Percentiles rank a stretch among this genome's conserved stretches.
These are phyloP conservation scores for Notodonta ziczac DNA, from an alignment of 2,888 invertebrate species.

Conservation along the genomic window DNA sequence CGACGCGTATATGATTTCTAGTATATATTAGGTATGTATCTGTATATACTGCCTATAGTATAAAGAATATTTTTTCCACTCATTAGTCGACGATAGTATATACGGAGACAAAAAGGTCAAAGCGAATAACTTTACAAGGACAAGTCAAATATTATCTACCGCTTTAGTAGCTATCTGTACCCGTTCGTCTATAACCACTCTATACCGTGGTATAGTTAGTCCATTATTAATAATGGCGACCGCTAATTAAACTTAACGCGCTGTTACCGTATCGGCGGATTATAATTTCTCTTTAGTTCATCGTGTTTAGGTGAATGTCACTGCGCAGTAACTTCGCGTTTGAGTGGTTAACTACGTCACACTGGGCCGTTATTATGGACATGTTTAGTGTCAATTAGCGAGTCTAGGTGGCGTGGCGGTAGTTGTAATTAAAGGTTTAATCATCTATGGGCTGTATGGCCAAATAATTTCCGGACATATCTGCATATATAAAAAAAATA, in stretches of 20 bases:
- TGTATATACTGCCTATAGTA: too few species aligned
- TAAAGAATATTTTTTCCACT: too few species aligned
- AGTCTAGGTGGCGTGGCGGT: conserved; percentile 6
- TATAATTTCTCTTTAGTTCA: conserved; percentile 73
- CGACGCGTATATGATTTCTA: too few species aligned
- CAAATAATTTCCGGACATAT: too few species aligned
- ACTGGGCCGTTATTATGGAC: conserved; percentile 13
- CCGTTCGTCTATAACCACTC: not conserved
- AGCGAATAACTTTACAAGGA: too few species aligned
- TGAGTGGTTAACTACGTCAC: conserved; percentile 9
- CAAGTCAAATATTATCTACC: not conserved
- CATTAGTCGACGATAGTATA: too few species aligned
- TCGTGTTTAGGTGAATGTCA: conserved; percentile 22
- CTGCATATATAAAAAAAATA: too few species aligned
- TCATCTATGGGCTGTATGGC: too few species aligned
- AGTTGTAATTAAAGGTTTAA: too few species aligned
- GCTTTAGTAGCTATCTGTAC: not conserved
- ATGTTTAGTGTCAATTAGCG: conserved; percentile 27
- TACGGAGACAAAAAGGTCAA: too few species aligned
- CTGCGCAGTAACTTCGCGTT: conserved; percentile 31
- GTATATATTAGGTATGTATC: too few species aligned
- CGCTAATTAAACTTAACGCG: conserved; percentile 66
- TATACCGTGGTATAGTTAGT: not conserved
- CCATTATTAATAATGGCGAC: conserved; percentile 58
- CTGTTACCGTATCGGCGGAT: conserved; percentile 61